These are phyloP conservation scores for Drosophila malerkotliana DNA, from an alignment of 1,140 invertebrate genomes.

Conservation along the genomic window DNA sequence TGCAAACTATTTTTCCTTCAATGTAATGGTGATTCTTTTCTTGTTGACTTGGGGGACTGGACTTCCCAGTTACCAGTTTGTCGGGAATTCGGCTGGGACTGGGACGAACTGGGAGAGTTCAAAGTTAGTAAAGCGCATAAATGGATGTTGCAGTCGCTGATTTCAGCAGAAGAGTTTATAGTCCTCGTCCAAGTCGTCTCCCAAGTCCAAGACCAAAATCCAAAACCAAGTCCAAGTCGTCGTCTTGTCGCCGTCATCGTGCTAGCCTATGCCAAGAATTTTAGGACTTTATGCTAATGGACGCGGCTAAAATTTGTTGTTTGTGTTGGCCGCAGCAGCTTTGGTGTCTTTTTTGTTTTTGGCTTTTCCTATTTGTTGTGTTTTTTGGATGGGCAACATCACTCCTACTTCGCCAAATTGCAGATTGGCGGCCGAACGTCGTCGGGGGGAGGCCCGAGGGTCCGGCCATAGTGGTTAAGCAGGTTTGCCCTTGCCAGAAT, in stretches of 20 bases:
- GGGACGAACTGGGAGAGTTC: slow-evolving; percentile 39
- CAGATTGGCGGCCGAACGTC: slow-evolving; percentile 21
- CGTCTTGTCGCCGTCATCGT: slow-evolving; percentile 51
- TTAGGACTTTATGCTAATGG: slow-evolving; percentile 67
- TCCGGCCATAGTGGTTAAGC: slow-evolving; percentile 43
- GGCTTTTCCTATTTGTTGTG: slow-evolving; percentile 22
- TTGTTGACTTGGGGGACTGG: slow-evolving; percentile 21
- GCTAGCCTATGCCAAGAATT: slow-evolving; percentile 53
- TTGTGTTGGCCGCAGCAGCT: slow-evolving; percentile 36
- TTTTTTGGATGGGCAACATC: slow-evolving; percentile 44
- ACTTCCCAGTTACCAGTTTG: slow-evolving; percentile 58
- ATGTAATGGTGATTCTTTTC: slow-evolving; percentile 1
- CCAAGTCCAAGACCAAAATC: slow-evolving; percentile 2
- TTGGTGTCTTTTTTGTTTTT: slow-evolving; percentile 34
- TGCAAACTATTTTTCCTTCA: not conserved
- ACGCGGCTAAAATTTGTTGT: slow-evolving; percentile 60
- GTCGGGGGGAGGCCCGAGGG: not conserved
- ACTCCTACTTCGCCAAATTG: slow-evolving; percentile 55
- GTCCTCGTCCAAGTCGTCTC: slow-evolving; percentile 28
- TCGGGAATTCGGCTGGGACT: slow-evolving; percentile 45
- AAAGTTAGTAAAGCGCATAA: slow-evolving; percentile 62
- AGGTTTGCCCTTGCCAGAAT: slow-evolving; percentile 43
- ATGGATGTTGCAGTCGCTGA: slow-evolving; percentile 65
- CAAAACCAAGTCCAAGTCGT: slow-evolving; percentile 18
- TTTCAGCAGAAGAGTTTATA: slow-evolving; percentile 54